Evolutionary conservation across 92 coral and sea anemone species (phyloP), one percentile per base, ranked within the genome.

Genomic region (Porites cylindrica): DNA sequence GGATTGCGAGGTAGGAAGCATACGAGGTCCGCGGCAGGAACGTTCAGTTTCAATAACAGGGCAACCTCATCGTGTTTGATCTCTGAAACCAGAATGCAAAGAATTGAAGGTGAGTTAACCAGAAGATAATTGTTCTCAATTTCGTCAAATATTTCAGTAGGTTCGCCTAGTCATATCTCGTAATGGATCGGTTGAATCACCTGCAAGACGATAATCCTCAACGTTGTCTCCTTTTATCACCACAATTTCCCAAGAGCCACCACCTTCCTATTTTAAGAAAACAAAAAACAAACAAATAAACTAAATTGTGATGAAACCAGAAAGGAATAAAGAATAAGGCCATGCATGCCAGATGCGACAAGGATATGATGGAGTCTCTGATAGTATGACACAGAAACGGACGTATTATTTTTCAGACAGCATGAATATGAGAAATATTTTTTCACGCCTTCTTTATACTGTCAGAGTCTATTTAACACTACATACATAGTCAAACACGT

Each of bases 171-270:
- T 38, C 0, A 38, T 38, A 38, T 38, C 47, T 4, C 6, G 6
- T 38, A 38, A 11, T 17, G 47, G 19, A 80, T 18, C 10, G 78
- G 64, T 14, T 20, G 43, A 0, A 19, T 62, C 17, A 88, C 91
- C 81, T 88, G 76, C 76, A 4, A 88, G 66, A 7, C 91, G 91
- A 32, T 88, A 76, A 59, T 88, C 87, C 82, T 76, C 61, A 1
- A 88, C 82, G 66, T 51, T 67, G 32, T 75, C 88, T 65, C 88
- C 75, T 43, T 88, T 88, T 16, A 88, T 75, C 8, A 83, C 53
- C 1, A 81, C 82, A 51, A 81, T 73, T 67, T 88, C 88, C 91
- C 91, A 88, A 59, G 78, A 74, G 66, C 58, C 64, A n/a, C 51
- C 64, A 18, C 66, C 53, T 26, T 62, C 82, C 91, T 88, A 5